Evolutionary conservation across 2,113 vertebrate genomes (phyloP).

Genomic region (Corythoichthys haematopterus): DNA sequence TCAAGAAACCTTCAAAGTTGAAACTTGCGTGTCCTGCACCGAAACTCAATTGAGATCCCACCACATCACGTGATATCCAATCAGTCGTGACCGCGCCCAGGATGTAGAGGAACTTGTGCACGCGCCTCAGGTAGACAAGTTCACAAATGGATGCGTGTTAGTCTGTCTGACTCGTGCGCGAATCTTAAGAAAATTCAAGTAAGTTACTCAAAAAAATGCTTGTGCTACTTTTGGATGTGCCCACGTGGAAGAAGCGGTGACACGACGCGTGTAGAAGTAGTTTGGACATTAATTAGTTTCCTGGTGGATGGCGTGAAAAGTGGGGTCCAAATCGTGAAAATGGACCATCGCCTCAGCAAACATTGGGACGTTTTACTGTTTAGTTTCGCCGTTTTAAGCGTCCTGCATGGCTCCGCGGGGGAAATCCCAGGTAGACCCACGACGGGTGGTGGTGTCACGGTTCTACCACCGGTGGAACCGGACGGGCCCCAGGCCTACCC

Average conservation of each 20-base stretch:
- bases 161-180: background rate
- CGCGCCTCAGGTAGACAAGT: slow-evolving; percentile 28
- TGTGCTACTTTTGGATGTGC: background rate
- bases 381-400: slow-evolving; percentile 22
- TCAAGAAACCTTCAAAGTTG: background rate
- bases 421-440: slow-evolving; percentile 36
- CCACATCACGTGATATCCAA: slow-evolving; percentile 33
- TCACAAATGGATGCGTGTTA: slow-evolving; percentile 32
- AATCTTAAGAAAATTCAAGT: background rate
- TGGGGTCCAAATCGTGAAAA: slow-evolving; percentile 1
- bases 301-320: background rate
- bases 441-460: slow-evolving; percentile 13
- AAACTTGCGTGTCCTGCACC: slow-evolving; percentile 14
- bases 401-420: slow-evolving; percentile 31
- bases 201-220: background rate
- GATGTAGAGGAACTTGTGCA: slow-evolving; percentile 38
- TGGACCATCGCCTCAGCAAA: slow-evolving; percentile 25
- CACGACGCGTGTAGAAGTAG: background rate
- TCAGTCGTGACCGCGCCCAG: slow-evolving; percentile 40
- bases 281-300: background rate
- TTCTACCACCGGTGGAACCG: slow-evolving; percentile 30
- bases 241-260: background rate
- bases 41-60: slow-evolving; percentile 28
- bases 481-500: slow-evolving; percentile 49
- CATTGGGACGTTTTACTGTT: slow-evolving; percentile 11